Evolutionary conservation across 1,140 invertebrate genomes (phyloP), one percentile per base, ranked within the genome.

Genomic region (Callitettix versicolor): DNA sequence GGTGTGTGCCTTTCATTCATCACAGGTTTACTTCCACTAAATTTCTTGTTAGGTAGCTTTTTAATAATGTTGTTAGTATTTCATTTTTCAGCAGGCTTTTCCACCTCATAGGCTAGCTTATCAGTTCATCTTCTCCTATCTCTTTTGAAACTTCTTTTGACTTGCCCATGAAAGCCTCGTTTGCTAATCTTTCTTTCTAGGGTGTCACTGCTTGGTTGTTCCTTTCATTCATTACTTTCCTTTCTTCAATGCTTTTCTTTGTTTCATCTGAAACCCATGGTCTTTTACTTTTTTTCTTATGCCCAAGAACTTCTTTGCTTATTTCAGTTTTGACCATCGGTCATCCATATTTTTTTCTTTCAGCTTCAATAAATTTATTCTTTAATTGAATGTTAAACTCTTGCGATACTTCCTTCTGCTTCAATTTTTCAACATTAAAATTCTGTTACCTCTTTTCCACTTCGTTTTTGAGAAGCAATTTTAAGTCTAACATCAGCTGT

Each of bases 1-100:
- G 42, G 6, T 11, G 43, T 44, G 21, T 36, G 34, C 12, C 42
- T 24, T 33, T 40, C 34, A 6, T 53, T 17, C 36, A n/a, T 52
- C 15, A 52, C 34, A n/a, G 49, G 49, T 52, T 14, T 52, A 14
- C 18, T n/a, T 34, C 21, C 15, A 17, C 22, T 46, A 17, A 53
- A 5, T 18, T 46, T 53, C 17, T 20, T 53, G 6, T 46, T 53
- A 17, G 52, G 43, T 6, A 53, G 40, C 21, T 15, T 46, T 41
- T 44, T 53, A 18, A 36, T 53, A 44, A 53, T 53, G 14, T 53
- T 53, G 18, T 53, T 53, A 12, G 21, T 44, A 24, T 53, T 24
- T 3, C 51, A 33, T 34, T 53, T 41, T 53, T 36, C 42, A 44
- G 34, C 36, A 7, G 51, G 14, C 6, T 53, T 24, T 53, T 53